Evolutionary conservation across 1,140 invertebrate species (phyloP).

Genomic region (Brachionus paranguensis): DNA sequence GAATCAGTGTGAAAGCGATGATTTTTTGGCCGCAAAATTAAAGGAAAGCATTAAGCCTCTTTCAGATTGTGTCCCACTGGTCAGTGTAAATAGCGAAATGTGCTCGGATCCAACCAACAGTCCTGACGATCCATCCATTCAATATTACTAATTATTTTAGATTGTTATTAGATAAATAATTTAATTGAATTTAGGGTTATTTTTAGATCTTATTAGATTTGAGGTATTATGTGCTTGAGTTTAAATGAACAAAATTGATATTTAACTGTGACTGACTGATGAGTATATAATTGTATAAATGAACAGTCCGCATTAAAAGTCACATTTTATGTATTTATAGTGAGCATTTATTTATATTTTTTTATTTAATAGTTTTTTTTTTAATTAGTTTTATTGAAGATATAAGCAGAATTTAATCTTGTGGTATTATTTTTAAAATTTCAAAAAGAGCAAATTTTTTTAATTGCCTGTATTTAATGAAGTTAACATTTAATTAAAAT

Average conservation of each 20-base stretch:
- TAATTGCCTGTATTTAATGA: neutral
- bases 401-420: neutral
- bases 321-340: neutral
- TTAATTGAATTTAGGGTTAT: neutral
- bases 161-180: neutral
- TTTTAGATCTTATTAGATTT: neutral
- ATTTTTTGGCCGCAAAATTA: neutral
- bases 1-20: slow-evolving; percentile 2
- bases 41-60: neutral
- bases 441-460: neutral
- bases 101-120: neutral
- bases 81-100: neutral
- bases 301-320: neutral
- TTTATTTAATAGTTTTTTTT: neutral
- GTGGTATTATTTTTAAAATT: neutral
- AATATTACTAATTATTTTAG: neutral
- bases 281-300: neutral
- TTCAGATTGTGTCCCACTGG: neutral
- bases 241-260: neutral
- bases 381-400: slow-evolving; percentile 15
- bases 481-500: neutral
- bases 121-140: neutral
- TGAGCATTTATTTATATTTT: neutral
- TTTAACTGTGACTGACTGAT: neutral
- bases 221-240: neutral